Evolutionary conservation across 2,797 vertebrate genomes (phyloP), one percentile per base, ranked within the genome.

Genomic region (Lateolabrax maculatus): DNA sequence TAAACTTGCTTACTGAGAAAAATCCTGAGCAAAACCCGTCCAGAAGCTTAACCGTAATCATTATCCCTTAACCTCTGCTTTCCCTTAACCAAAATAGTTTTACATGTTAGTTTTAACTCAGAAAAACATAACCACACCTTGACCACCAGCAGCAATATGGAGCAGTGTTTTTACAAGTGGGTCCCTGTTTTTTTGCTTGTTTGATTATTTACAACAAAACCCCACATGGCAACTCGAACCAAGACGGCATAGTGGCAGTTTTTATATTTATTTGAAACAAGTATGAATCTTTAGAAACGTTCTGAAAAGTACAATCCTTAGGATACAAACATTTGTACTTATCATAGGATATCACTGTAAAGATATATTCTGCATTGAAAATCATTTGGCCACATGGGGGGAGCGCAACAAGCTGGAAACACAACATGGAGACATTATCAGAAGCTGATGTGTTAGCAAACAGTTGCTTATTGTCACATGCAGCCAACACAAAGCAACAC

Each of bases 121-220:
- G 34, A 41, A 43, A 44, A 19, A 51, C 25, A 12, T 11, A 23
- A n/a, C 56, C 60, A 62, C 27, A 43, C 18, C 37, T 31, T 16
- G 1, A 16, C 21, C 37, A 46, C 15, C 7, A 37, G 8, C 15
- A 25, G 31, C 10, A 15, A 34, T 29, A 19, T 55, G 25, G 4
- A 43, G 25, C 18, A 9, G 2, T 15, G 4, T 31, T 29, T 53
- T 12, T 18, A 27, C 3, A 4, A 11, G 13, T 15, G 6, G 1
- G 6, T 27, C 11, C 5, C 13, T 29, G 31, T 51, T 53, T 31
- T 13, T 25, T 49, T 15, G n/a, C n/a, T 31, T 46, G 16, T 39
- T 43, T 27, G 68, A 25, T 39, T 66, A 34, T 25, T 66, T n/a
- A 21, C 15, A 12, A 70, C 19, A 69, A 69, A 56, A 55, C 13